phyloP scores from a whole-genome alignment of 2,113 vertebrate genomes.

The Sclerurus mexicanus region DNA sequence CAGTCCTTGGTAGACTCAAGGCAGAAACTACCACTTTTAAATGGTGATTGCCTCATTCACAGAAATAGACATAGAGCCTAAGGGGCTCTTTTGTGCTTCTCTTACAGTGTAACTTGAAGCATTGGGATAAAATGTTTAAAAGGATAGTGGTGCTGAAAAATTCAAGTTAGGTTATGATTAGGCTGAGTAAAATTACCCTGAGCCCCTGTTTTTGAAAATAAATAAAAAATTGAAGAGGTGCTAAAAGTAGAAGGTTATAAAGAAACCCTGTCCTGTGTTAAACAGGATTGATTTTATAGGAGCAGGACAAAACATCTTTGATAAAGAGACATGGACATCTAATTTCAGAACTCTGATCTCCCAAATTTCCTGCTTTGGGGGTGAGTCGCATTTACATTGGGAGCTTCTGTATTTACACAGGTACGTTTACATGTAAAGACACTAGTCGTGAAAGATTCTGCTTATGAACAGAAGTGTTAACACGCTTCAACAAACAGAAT shows the following conservation, averaged over 20 bases:
- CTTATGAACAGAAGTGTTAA: not conserved
- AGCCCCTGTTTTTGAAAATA: not conserved
- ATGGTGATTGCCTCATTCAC: constrained; percentile 29
- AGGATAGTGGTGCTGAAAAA: not conserved
- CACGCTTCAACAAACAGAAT: not conserved
- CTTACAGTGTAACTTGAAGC: not conserved
- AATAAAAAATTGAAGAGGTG: not conserved
- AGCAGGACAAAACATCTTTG: not conserved
- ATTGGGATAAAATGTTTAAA: not conserved
- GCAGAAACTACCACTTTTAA: constrained; percentile 4
- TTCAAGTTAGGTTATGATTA: not conserved
- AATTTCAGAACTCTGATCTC: not conserved
- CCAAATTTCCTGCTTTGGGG: not conserved
- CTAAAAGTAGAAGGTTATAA: not conserved
- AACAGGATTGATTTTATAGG: not conserved
- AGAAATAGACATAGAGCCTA: not conserved
- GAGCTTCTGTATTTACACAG: not conserved
- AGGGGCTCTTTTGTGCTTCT: not conserved
- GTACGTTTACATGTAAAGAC: not conserved
- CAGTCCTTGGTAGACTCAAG: constrained; percentile 6
- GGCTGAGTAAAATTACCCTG: not conserved
- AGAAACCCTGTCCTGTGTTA: not conserved
- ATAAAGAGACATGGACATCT: not conserved
- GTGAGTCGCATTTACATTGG: not conserved
- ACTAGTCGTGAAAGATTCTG: not conserved